These are phyloP conservation scores for Margarornis squamiger DNA, from an alignment of 2,797 vertebrate species.

Conservation along the genomic window DNA sequence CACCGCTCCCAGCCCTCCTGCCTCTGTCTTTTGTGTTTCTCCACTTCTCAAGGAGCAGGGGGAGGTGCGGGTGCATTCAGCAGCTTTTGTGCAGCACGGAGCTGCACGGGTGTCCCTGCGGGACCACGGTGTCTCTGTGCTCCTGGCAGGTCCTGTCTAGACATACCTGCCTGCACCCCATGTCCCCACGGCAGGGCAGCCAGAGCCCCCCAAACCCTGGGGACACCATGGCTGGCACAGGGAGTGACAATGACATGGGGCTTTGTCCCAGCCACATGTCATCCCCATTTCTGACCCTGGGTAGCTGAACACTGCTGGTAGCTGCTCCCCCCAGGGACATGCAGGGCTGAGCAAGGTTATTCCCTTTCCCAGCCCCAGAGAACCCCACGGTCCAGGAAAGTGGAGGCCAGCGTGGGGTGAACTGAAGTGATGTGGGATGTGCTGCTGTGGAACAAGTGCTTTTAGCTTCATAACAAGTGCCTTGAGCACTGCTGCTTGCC, in stretches of 20 bases:
- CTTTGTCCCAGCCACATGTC: neutral
- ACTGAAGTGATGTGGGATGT: neutral
- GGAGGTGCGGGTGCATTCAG: neutral
- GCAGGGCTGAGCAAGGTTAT: neutral
- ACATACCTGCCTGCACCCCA: neutral
- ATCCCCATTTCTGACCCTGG: neutral
- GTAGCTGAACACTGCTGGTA: accelerated
- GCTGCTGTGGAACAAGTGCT: neutral
- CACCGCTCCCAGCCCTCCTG: neutral
- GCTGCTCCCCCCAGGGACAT: neutral
- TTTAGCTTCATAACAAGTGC: neutral
- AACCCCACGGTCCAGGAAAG: accelerated
- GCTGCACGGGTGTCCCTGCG: neutral
- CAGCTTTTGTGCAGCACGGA: neutral
- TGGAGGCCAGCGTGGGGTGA: accelerated
- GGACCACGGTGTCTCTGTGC: neutral
- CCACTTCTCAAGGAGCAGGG: slow-evolving; percentile 1
- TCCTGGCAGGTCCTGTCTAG: neutral
- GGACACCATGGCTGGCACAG: accelerated
- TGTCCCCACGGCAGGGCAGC: neutral
- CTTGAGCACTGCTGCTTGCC: neutral
- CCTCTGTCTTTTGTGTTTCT: slow-evolving; percentile 51
- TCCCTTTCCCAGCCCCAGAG: neutral
- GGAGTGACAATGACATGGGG: neutral
- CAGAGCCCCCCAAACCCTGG: neutral